A percentile compares a stretch with the other conserved stretches of the same genome.
Evolutionary conservation across 2,797 vertebrate species (phyloP).

Genomic region (Pantherophis alleghaniensis): DNA sequence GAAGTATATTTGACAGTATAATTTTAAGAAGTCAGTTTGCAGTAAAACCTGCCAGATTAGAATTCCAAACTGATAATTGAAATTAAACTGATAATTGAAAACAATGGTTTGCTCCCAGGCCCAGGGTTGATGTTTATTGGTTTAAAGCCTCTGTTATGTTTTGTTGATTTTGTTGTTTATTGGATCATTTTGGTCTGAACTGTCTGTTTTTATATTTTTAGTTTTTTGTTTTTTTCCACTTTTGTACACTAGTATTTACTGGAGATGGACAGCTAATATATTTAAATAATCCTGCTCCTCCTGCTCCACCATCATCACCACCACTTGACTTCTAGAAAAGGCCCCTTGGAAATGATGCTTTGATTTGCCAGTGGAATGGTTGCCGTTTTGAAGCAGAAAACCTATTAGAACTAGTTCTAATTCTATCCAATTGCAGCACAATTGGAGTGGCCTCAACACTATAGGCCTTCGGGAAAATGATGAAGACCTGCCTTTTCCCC

Average conservation of each 20-base stretch:
- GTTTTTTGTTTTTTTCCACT: background rate
- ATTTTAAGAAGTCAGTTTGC: background rate
- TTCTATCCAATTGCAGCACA: background rate
- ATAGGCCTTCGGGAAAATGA: background rate
- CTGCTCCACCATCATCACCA: too few species aligned
- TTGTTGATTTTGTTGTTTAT: background rate
- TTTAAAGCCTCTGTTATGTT: background rate
- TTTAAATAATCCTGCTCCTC: background rate
- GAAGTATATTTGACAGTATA: background rate
- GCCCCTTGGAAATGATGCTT: background rate
- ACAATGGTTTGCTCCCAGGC: background rate
- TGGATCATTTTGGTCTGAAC: background rate
- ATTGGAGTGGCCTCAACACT: background rate
- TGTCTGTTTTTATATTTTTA: background rate
- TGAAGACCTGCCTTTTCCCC: background rate
- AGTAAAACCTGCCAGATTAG: background rate
- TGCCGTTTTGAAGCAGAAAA: background rate
- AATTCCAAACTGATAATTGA: background rate
- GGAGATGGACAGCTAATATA: background rate
- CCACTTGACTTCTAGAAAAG: background rate
- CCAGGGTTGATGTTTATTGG: background rate
- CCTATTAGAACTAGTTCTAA: background rate
- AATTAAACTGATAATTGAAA: background rate
- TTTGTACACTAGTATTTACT: background rate
- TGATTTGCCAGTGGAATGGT: background rate